Evolutionary conservation across 2,797 vertebrate genomes (phyloP), one percentile per base, ranked within the genome.

Genomic region (Hipposideros larvatus): DNA sequence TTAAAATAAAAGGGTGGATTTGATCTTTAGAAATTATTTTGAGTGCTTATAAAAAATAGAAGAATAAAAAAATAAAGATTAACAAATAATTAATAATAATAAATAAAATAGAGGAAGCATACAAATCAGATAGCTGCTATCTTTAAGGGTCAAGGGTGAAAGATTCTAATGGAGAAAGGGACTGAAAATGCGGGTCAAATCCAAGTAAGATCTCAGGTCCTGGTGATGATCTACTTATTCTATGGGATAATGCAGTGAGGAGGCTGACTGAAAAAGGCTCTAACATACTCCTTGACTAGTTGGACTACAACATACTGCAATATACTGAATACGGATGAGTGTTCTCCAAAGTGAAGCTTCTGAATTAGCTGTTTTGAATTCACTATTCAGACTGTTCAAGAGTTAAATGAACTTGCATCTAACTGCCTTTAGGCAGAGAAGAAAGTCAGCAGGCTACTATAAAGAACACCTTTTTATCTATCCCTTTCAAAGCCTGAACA

Each of bases 21-120:
- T 22, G 31, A 70, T 82, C 65, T 89, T 94, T 57, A 87, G 59
- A 90, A 61, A 83, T 77, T 77, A 86, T 78, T 94, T 92, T 91
- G 46, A 96, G 65, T 75, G 61, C 31, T 84, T 78, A 22, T 78
- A 21, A 80, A 80, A 70, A 88, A 87, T 2, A 77, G 37, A 66
- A 55, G 8, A 6, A 55, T 18, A 18, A 55, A 55, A 55, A 55
- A 4, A 55, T 55, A 55, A 55, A 21, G 18, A 55, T 55, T 55
- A 21, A 51, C 51, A 51, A 51, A 59, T 57, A 55, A 55, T 53
- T 59, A 59, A 24, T 9, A 59, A 63, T 63, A 31, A 63, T 63
- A 63, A 63, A 63, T 63, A 63, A 78, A 41, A 55, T 2, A 51
- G 43, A 79, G 31, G 77, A 59, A 57, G 43, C 59, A 89, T 26